phyloP scores from a whole-genome alignment of 2,888 invertebrate genomes.

The Drosophila pegasa region DNA sequence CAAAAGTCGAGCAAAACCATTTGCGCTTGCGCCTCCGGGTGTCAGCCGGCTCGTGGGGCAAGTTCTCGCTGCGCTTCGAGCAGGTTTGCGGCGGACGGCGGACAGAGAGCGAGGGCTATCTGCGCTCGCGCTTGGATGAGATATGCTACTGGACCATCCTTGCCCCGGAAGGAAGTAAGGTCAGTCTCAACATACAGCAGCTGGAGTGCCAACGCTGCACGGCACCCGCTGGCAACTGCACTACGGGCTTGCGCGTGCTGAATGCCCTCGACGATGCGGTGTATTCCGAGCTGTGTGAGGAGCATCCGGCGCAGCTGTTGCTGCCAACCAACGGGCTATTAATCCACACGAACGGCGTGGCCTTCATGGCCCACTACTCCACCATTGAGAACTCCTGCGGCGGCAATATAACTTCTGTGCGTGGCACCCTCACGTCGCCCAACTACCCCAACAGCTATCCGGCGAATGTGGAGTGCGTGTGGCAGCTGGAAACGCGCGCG shows the following conservation, averaged over 20 bases:
- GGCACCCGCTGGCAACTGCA: constrained; percentile 43
- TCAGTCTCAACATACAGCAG: constrained; percentile 70
- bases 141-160: constrained; percentile 32
- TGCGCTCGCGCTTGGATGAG: constrained; percentile 66
- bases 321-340: constrained; percentile 53
- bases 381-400: constrained; percentile 88
- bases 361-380: constrained; percentile 85
- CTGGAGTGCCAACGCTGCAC: constrained; percentile 74
- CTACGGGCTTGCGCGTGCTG: constrained; percentile 51
- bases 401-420: constrained; percentile 87
- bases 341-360: constrained; percentile 54
- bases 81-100: constrained; percentile 66
- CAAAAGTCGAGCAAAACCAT: constrained; percentile 86
- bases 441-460: constrained; percentile 90
- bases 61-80: constrained; percentile 67
- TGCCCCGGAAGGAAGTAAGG: constrained; percentile 52
- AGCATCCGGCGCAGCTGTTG: constrained; percentile 60
- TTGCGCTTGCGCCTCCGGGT: constrained; percentile 89
- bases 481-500: constrained; percentile 88
- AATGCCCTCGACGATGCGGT: constrained; percentile 47
- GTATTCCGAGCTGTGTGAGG: constrained; percentile 57
- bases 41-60: constrained; percentile 83
- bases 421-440: constrained; percentile 89
- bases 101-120: constrained; percentile 52
- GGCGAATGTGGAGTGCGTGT: constrained; percentile 89